Evolutionary conservation across 2,113 vertebrate genomes (phyloP).

Genomic region (Bufo bufo): DNA sequence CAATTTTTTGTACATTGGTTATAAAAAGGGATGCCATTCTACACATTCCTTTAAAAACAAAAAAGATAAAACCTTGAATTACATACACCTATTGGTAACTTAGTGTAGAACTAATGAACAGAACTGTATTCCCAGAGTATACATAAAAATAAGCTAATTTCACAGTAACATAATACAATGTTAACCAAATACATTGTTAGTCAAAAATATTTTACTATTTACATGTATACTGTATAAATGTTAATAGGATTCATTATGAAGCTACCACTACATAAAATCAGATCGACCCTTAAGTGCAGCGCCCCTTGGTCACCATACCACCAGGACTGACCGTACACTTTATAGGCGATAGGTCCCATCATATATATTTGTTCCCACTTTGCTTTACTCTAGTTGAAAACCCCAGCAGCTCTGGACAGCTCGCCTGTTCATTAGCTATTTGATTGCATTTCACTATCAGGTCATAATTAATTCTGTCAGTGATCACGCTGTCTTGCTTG

Average conservation of each 20-base stretch:
- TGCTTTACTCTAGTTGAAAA: constrained; percentile 81
- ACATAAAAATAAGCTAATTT: constrained; percentile 73
- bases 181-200: constrained; percentile 93
- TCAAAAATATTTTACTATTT: constrained; percentile 95
- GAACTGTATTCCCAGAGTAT: constrained; percentile 66
- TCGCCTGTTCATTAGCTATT: constrained; percentile 83
- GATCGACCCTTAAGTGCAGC: constrained; percentile 69
- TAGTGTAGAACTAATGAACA: constrained; percentile 65
- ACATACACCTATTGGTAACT: constrained; percentile 67
- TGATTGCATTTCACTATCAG: constrained; percentile 86
- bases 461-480: constrained; percentile 94
- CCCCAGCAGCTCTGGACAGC: constrained; percentile 90
- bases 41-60: constrained; percentile 66
- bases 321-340: constrained; percentile 61
- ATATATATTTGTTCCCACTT: constrained; percentile 64
- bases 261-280: constrained; percentile 64
- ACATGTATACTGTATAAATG: constrained; percentile 81
- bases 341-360: constrained; percentile 24
- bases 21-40: not conserved
- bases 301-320: constrained; percentile 75
- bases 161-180: constrained; percentile 74
- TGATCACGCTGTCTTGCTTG: constrained; percentile 93
- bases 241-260: constrained; percentile 68
- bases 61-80: constrained; percentile 69
- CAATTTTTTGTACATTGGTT: not conserved